Evolutionary conservation across 1,140 invertebrate species (phyloP), one percentile per base, ranked within the genome.

Genomic region (Acromyrmex charruanus): DNA sequence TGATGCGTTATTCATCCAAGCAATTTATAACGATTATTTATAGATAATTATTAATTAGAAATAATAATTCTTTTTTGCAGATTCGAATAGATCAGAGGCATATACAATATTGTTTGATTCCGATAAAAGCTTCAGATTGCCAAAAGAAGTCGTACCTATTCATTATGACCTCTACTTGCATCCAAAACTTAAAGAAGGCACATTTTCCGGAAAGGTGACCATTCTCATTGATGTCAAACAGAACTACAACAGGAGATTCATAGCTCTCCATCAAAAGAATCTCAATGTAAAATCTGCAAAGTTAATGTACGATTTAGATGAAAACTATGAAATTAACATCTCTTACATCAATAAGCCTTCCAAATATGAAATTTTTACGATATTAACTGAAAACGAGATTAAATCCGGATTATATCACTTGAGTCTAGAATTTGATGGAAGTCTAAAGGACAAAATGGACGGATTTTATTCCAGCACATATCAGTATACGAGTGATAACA

Each of bases 381-480:
- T 98, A 7, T 90, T 95, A 25, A 94, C 96, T 0, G 94, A 95
- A 2, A 85, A 96, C 1, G 94, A 96, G 1, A 87, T 98, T 3
- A 65, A 89, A 25, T 92, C 95, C 5, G 97, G 97, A 21, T 94
- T 95, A n/a, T 98, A 98, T 87, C 94, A 96, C 66, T 91, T 98
- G 18, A 94, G 92, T 3, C 87, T 98, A 18, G 95, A 96, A 61
- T 98, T 98, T 87, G 95, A 96, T 77, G 98, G 98, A 10, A 96
- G 95, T 14, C 93, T 98, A 18, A 95, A 94, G 4, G 95, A 97
- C 66, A 96, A 96, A 92, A 97, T 98, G 77, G 96, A 97, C 25
- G 98, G 98, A 1, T 97, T 98, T 90, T 98, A 98, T 93, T 96
- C 96, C 63, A 98, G 98, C 93, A 96, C 95, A 39, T 98, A 98